Evolutionary conservation across 2,888 invertebrate species (phyloP), one percentile per base, ranked within the genome.

Genomic region (Epiblema foenella): DNA sequence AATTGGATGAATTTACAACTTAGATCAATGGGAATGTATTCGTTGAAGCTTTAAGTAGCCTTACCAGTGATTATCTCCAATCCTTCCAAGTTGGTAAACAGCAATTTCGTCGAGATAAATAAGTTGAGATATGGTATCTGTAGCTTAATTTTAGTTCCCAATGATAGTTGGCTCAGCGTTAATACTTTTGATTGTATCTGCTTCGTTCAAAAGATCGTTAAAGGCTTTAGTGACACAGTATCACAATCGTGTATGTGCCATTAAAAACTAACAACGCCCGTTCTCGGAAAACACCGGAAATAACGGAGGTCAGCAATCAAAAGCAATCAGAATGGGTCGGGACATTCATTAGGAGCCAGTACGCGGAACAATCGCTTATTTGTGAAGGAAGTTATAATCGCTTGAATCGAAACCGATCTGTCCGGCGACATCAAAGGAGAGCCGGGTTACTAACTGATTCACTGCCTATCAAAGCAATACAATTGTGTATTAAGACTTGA

Each of bases 1-100:
- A 69, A 69, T 65, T 69, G 52, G 65, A 69, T 65, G 46, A 69
- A 69, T 59, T 69, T 69, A 69, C 63, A 69, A 63, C 51, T 59
- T 10, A n/a, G 33, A 69, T 69, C 64, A 69, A 65, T 69, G 69
- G 42, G n/a, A 65, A 39, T 57, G 57, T 46, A 57, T 37, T 65
- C 24, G 37, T 69, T 57, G 54, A 63, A 63, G 57, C 18, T 58
- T 33, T 42, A 46, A 66, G 58, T 18, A 67, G 54, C 54, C 17
- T 20, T n/a, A 7, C 0, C 42, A 5, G 42, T 52, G n/a, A 64
- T 65, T 29, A 52, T 59, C 52, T 5, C 12, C 52, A 59, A 65
- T 69, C 64, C 69, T 65, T 37, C 18, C 24, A 59, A 59, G 52
- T 58, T 54, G 7, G 49, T 65, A 59, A 65, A 37, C 46, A 65